These are phyloP conservation scores for Oedothorax gibbosus DNA, from an alignment of 1,140 invertebrate genomes.

Conservation along the genomic window DNA sequence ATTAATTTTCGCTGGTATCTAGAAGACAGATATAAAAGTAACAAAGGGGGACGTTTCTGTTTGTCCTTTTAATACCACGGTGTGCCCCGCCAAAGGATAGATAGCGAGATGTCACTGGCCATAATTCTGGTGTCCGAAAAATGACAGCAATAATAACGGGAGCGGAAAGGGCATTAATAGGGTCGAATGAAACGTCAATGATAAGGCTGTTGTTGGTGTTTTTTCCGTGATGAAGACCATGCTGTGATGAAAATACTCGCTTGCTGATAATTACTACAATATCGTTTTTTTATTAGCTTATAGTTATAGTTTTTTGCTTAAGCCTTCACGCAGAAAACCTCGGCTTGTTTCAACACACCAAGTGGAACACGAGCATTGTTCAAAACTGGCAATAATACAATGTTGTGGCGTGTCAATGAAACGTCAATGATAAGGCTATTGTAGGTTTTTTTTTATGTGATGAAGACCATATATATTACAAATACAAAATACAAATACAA, in stretches of 20 bases:
- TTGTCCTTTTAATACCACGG: conserved; percentile 15
- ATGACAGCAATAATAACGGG: conserved; percentile 46
- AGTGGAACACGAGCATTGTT: too few species aligned
- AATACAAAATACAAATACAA: too few species aligned
- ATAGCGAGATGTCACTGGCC: conserved; percentile 55
- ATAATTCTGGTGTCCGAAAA: conserved; percentile 38
- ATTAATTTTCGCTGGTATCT: conserved; percentile 57
- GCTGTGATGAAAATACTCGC: neutral
- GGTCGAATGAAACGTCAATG: conserved; percentile 3
- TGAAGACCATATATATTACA: too few species aligned
- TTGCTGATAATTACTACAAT: too few species aligned
- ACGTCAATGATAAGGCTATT: too few species aligned
- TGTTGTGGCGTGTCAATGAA: too few species aligned
- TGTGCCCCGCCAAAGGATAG: conserved; percentile 42
- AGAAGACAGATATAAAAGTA: neutral
- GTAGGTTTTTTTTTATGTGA: too few species aligned
- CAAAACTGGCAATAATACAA: too few species aligned
- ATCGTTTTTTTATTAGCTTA: too few species aligned
- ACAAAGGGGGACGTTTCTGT: neutral
- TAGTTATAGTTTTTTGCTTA: neutral
- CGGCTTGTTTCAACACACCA: too few species aligned
- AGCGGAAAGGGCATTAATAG: conserved; percentile 41
- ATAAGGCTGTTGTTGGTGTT: conserved; percentile 24
- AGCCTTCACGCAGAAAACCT: too few species aligned
- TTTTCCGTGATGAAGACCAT: neutral